Evolutionary conservation across 2,113 vertebrate species (phyloP).

Genomic region (Aphyosemion australe): DNA sequence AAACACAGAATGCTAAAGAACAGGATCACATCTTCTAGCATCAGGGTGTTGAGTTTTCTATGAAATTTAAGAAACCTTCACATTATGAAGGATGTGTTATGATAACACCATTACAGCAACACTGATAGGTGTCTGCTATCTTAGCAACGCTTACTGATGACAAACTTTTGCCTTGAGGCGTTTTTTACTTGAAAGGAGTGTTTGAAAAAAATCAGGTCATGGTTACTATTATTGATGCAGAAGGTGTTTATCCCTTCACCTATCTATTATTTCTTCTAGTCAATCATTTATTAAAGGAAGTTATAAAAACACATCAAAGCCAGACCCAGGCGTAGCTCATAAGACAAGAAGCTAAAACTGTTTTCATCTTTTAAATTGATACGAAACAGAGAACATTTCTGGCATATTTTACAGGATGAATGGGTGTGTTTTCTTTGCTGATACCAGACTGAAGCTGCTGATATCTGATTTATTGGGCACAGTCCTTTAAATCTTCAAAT

Average conservation of each 20-base stretch:
- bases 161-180: too few species aligned
- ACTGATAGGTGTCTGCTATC: too few species aligned
- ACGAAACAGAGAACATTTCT: slow-evolving; percentile 7
- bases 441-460: slow-evolving; percentile 16
- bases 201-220: too few species aligned
- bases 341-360: background rate
- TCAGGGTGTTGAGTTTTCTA: too few species aligned
- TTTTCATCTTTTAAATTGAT: background rate
- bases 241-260: background rate
- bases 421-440: slow-evolving; percentile 33
- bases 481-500: slow-evolving; percentile 45
- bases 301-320: background rate
- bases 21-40: too few species aligned
- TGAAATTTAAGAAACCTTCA: too few species aligned
- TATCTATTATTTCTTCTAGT: slow-evolving; percentile 2
- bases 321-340: background rate
- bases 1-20: too few species aligned
- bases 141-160: too few species aligned
- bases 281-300: background rate
- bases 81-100: too few species aligned
- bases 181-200: too few species aligned
- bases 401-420: slow-evolving; percentile 9
- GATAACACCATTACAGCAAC: too few species aligned
- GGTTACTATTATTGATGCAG: too few species aligned
- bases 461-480: slow-evolving; percentile 33